phyloP scores from a whole-genome alignment of 92 coral and sea anemone genomes.

The Epizoanthus ramosus region DNA sequence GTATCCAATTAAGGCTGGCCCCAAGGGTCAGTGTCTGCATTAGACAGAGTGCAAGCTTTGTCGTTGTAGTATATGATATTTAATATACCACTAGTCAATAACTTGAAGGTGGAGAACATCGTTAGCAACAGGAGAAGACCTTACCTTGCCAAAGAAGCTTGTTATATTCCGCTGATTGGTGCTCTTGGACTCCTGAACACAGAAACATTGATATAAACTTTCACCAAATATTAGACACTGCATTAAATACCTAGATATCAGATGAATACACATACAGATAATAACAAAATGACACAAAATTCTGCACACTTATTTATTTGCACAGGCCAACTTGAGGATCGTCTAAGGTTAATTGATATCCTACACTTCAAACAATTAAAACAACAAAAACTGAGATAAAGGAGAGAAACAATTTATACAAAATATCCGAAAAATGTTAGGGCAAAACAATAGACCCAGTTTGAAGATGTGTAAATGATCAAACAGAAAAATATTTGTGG shows the following conservation, averaged over 20 bases:
- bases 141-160: slow-evolving; percentile 51
- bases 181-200: not conserved
- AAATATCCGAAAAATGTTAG: no score
- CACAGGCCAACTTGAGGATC: no score
- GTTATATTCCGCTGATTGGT: slow-evolving; percentile 44
- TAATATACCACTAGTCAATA: not conserved
- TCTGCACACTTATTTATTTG: not conserved
- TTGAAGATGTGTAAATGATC: no score
- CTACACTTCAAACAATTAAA: no score
- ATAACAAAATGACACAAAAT: not conserved
- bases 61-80: not conserved
- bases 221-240: not conserved
- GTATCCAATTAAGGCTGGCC: no score
- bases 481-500: no score
- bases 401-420: no score
- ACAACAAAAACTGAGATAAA: no score
- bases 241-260: not conserved
- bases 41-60: no score
- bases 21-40: no score
- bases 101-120: not conserved
- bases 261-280: not conserved
- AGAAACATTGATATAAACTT: not conserved
- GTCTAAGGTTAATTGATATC: no score
- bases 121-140: not conserved
- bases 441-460: no score